Evolutionary conservation across 2,113 vertebrate species (phyloP), one percentile per base, ranked within the genome.

Genomic region (Odocoileus virginianus): DNA sequence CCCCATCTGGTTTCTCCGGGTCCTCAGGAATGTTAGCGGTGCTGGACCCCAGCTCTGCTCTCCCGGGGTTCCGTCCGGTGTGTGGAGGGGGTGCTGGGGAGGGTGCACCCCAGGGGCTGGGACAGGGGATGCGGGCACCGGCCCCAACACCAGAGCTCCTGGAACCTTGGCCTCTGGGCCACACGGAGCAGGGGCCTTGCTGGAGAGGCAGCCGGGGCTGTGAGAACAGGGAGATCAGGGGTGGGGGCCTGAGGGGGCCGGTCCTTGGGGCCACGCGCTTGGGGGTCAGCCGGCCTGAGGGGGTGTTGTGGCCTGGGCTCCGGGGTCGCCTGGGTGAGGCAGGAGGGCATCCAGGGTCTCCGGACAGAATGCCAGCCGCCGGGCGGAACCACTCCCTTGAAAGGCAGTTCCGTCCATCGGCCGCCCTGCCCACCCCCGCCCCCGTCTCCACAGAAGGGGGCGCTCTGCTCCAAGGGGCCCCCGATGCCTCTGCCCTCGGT

Each of bases 111-210:
- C 4, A 36, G n/a, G 76, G 33, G 15, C 52, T n/a, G 52, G 52
- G 30, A 7, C 6, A 5, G 23, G 54, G 23, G 5, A 0, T 10
- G 45, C 1, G 8, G 78, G 25, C 33, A n/a, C 27, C 0, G 0
- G 21, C 33, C 25, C 40, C 7, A 2, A 10, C 5, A 5, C 16
- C 0, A 14, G 23, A 50, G 76, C 19, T 67, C 11, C 52, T 21
- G 23, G 43, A 28, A 33, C 12, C 50, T 19, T 23, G 15, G 8
- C 15, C 30, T 67, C 33, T 6, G 2, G 16, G 14, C 10, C 16
- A 17, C 33, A 11, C 0, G 0, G 58, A 28, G 4, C 3, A 12
- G 64, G 10, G 33, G 14, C 23, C 54, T 50, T 16, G 7, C 33
- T 27, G 50, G 57, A 57, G 67, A 36, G 30, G 64, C 8, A 0